Percentiles rank a stretch among this genome's conserved stretches.
These are phyloP conservation scores for Apis dorsata DNA, from an alignment of 1,140 invertebrate species.

Conservation along the genomic window DNA sequence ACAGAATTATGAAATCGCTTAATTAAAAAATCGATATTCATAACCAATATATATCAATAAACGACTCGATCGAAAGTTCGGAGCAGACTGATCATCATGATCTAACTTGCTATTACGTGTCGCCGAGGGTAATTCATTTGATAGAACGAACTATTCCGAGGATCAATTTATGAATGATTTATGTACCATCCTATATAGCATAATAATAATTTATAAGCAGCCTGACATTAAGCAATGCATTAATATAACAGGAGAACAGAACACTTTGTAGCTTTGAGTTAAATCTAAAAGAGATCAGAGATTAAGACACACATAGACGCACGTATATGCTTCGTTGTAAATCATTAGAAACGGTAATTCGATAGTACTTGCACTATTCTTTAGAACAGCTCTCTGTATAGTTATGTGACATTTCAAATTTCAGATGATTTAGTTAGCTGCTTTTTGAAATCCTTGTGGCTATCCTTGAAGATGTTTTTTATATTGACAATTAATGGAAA, in stretches of 20 bases:
- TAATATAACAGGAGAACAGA: conserved; percentile 31
- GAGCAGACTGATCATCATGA: neutral
- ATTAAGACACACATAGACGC: conserved; percentile 32
- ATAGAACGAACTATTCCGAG: neutral
- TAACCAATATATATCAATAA: neutral
- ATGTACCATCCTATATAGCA: conserved; percentile 42
- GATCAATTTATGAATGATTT: conserved; percentile 61
- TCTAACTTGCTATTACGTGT: neutral
- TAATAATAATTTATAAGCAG: conserved; percentile 60
- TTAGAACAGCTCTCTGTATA: conserved; percentile 3
- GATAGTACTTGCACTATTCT: conserved; percentile 25
- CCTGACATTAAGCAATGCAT: conserved; percentile 56
- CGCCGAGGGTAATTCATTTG: conserved; percentile 32
- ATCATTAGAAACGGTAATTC: conserved; percentile 54
- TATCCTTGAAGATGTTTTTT: neutral
- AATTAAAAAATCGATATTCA: neutral
- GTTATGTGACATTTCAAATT: conserved; percentile 58
- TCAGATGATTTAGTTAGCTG: conserved; percentile 28
- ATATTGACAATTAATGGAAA: neutral
- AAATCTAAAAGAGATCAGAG: conserved; percentile 23
- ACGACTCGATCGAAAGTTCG: neutral
- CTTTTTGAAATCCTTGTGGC: conserved; percentile 17
- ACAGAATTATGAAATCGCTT: neutral
- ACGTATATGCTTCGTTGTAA: conserved; percentile 40
- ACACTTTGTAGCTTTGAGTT: conserved; percentile 41